phyloP scores from a whole-genome alignment of 1,140 invertebrate species.

The Drosophila elegans region DNA sequence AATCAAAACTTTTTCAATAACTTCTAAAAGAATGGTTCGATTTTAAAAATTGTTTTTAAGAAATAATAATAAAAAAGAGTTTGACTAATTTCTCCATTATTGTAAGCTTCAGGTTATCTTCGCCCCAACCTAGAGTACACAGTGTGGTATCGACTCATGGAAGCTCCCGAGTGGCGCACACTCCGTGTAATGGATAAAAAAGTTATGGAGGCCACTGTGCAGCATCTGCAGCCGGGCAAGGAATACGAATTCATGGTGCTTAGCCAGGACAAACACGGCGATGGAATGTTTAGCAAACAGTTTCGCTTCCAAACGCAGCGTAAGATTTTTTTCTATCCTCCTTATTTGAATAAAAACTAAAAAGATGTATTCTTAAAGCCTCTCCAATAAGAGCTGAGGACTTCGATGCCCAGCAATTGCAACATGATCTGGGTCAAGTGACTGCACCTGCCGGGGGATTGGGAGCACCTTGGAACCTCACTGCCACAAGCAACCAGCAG shows the following conservation, averaged over 20 bases:
- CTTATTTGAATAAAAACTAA: not conserved
- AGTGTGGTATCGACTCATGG: slow-evolving; percentile 92
- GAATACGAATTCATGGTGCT: slow-evolving; percentile 97
- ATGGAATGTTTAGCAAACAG: slow-evolving; percentile 95
- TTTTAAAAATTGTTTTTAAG: no score
- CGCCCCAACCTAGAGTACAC: slow-evolving; percentile 93
- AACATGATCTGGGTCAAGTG: slow-evolving; percentile 47
- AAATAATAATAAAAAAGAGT: no score
- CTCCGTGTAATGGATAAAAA: slow-evolving; percentile 89
- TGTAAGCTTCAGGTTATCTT: slow-evolving; percentile 87
- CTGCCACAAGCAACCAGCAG: slow-evolving; percentile 85
- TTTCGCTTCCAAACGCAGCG: slow-evolving; percentile 91
- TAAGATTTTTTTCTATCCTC: slow-evolving; percentile 24
- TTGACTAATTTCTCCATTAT: no score
- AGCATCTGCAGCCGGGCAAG: slow-evolving; percentile 90
- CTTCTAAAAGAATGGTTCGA: no score
- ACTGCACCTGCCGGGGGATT: slow-evolving; percentile 74
- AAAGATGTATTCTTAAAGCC: slow-evolving; percentile 7
- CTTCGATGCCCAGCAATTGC: slow-evolving; percentile 57
- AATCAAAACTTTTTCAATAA: no score
- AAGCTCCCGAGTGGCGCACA: slow-evolving; percentile 91
- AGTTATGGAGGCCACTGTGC: slow-evolving; percentile 91
- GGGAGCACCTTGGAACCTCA: slow-evolving; percentile 89
- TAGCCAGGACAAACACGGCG: slow-evolving; percentile 93
- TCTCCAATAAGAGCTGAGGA: slow-evolving; percentile 48